Base-by-base conservation (phyloP, 2,888 invertebrate genomes). In the Euzophera pinguis region DNA sequence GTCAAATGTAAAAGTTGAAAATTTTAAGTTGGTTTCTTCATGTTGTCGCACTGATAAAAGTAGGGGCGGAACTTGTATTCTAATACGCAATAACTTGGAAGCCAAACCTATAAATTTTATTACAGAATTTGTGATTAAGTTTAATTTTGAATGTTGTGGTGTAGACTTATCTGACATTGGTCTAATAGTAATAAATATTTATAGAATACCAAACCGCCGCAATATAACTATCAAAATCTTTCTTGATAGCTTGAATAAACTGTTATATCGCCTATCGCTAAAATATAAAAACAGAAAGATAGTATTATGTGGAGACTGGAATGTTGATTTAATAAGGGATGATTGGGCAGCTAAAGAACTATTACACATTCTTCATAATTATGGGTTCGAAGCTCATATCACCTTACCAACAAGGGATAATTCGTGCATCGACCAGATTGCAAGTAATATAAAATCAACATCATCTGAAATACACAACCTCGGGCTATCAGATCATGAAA, bases 401-500 rank as follows among this genome's bases (percentile, higher is more conserved):
- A 43, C 29, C 10, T 16, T 13, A 22, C 45, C 53, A 17, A 53
- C 50, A 1, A 50, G 53, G 50, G 29, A 35, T 27, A 37, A 32
- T 1, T 43, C 53, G 16, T 53, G 50, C 22, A n/a, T 50, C 6
- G 50, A 53, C 48, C 49, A 50, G n/a, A 53, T 53, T 32, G 38
- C 34, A 12, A 50, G 53, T 16, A 53, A 53, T 27, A 42, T 42
- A 34, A 13, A 14, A 39, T 38, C 14, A 16, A 34, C 37, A 13
- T 3, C 3, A 39, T 3, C 38, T 10, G 29, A 38, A 8, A 37
- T 53, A 13, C 41, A 42, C n/a, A 7, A 14, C 8, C 34, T 53
- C 0, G 47, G 10, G 13, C 47, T 53, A 1, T 47, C 50, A 14
- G 50, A 53, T 10, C 53, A 50, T 43, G 50, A 53, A 34, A 50